Evolutionary conservation across 2,113 vertebrate genomes (phyloP).

Genomic region (Callospermophilus lateralis): DNA sequence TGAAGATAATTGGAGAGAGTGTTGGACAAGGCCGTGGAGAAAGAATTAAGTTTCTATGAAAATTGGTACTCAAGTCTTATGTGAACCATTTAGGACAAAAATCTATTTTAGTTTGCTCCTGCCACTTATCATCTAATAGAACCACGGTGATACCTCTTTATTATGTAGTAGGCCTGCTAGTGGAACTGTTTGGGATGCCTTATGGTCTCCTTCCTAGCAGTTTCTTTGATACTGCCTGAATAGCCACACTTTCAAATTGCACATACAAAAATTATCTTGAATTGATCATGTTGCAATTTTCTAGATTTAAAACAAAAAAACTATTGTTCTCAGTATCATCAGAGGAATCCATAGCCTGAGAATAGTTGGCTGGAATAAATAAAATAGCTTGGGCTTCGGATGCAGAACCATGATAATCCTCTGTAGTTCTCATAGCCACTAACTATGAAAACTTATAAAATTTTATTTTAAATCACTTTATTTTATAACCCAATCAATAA

Average conservation of each 20-base stretch:
- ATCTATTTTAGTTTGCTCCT: constrained; percentile 12
- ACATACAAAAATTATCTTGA: not conserved
- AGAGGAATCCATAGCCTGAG: not conserved
- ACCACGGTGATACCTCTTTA: not conserved
- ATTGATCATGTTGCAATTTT: not conserved
- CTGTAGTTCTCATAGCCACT: not conserved
- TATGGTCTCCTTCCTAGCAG: not conserved
- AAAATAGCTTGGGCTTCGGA: not conserved
- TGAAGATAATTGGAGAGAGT: constrained; percentile 66
- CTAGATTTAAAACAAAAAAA: constrained; percentile 1
- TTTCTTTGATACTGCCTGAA: not conserved
- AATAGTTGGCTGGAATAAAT: not conserved
- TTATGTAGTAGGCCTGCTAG: not conserved
- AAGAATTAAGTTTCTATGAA: constrained; percentile 63
- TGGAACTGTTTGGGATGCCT: not conserved
- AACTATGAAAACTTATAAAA: not conserved
- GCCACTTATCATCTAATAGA: not conserved
- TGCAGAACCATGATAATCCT: not conserved
- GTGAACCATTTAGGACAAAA: not conserved
- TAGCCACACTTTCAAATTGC: not conserved
- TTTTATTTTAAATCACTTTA: not conserved
- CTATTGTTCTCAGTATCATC: not conserved
- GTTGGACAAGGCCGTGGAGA: constrained; percentile 31
- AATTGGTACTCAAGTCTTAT: constrained; percentile 30
- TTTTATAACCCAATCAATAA: not conserved